These are phyloP conservation scores for Thamnophis elegans DNA, from an alignment of 2,797 vertebrate species.

Conservation along the genomic window DNA sequence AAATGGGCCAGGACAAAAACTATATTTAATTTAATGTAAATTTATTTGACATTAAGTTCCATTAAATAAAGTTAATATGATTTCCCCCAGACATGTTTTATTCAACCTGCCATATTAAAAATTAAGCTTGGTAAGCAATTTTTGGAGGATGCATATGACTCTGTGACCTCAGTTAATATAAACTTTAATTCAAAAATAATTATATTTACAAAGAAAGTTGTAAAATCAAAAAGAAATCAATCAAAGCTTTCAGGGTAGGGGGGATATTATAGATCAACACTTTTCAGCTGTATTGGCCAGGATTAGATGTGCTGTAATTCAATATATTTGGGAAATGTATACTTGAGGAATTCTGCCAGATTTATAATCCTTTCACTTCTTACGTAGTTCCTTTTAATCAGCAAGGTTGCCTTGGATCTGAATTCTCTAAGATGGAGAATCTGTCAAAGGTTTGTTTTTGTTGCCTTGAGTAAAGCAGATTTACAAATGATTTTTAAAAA, in stretches of 20 bases:
- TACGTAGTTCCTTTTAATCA: not conserved
- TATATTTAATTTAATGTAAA: not conserved
- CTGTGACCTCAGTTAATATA: not conserved
- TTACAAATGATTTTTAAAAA: conserved; percentile 25
- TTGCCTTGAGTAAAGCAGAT: conserved; percentile 33
- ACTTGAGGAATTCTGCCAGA: not conserved
- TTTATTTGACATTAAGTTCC: not conserved
- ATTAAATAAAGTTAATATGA: not conserved
- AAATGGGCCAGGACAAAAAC: not conserved
- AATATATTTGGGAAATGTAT: not conserved
- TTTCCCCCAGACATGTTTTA: not conserved
- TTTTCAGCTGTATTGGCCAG: not conserved
- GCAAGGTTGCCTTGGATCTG: conserved; percentile 24
- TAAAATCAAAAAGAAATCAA: not conserved
- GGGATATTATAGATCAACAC: not conserved
- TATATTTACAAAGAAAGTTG: not conserved
- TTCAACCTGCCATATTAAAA: not conserved
- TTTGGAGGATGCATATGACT: not conserved
- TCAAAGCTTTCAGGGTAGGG: rapidly evolving
- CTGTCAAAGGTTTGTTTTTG: conserved; percentile 19
- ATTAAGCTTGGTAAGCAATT: not conserved
- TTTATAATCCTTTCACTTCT: not conserved
- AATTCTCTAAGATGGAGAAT: not conserved
- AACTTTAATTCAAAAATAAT: not conserved
- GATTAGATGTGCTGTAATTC: not conserved